A percentile compares a stretch with the other conserved stretches of the same genome.
phyloP scores from a whole-genome alignment of 2,113 vertebrate genomes.

The Dromiciops gliroides region DNA sequence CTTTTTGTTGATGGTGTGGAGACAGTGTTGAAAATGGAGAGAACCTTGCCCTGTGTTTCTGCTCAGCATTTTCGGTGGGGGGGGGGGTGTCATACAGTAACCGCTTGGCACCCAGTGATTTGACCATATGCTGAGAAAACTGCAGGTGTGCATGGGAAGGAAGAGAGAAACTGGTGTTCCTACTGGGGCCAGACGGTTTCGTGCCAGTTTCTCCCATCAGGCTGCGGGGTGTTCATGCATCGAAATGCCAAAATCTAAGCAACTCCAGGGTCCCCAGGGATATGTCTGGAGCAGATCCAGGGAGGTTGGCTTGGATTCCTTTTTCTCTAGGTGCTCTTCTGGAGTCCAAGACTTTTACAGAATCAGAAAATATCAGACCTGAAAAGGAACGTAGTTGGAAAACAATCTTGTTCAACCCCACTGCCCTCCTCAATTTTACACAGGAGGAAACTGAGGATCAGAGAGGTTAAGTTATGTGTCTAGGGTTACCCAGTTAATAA shows the following conservation, averaged over 20 bases:
- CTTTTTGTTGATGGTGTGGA: neutral
- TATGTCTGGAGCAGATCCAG: neutral
- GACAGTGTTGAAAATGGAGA: neutral
- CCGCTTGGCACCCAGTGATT: constrained; percentile 4
- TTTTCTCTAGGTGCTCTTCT: neutral
- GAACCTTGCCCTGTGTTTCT: neutral
- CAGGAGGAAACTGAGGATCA: neutral
- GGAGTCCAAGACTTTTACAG: neutral
- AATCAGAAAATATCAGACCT: neutral
- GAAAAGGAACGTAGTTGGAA: neutral
- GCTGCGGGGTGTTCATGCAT: neutral
- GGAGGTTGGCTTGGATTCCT: neutral
- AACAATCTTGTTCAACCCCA: neutral
- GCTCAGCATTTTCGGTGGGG: neutral
- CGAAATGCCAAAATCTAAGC: neutral
- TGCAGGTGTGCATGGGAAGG: neutral
- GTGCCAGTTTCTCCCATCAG: neutral
- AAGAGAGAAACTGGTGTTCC: neutral
- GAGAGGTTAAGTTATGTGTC: neutral
- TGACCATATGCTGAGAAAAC: constrained; percentile 31
- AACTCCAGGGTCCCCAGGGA: neutral
- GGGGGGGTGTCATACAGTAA: neutral
- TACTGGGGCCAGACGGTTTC: neutral
- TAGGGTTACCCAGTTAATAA: neutral
- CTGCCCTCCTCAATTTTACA: neutral